Conservation (phyloP, 2,113 vertebrate species). For the Podarcis cretensis region DNA sequence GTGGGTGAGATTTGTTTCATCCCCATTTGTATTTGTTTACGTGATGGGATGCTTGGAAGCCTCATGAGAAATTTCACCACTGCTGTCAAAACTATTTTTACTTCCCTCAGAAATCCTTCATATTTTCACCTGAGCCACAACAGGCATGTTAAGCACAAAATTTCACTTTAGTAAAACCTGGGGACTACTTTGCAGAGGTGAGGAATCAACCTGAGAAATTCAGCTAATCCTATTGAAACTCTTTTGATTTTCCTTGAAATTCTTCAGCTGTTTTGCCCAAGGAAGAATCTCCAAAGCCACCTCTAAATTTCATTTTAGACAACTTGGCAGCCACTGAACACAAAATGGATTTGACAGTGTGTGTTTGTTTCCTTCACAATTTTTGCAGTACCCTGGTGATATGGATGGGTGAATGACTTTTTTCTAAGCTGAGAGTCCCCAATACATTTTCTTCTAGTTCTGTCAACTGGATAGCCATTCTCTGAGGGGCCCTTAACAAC, state of each 20-base stretch:
- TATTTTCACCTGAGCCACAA: background rate
- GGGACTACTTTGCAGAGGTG: background rate
- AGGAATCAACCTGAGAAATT: background rate
- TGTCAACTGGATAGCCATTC: background rate
- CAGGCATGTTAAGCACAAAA: background rate
- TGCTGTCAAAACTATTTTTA: background rate
- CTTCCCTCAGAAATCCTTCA: background rate
- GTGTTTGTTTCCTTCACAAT: background rate
- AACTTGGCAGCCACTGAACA: background rate
- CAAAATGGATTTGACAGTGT: background rate
- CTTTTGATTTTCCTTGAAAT: background rate
- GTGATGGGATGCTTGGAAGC: background rate
- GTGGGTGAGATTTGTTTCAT: constrained; percentile 27
- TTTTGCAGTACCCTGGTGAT: background rate
- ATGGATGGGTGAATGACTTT: background rate
- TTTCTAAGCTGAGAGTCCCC: constrained; percentile 12
- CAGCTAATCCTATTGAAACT: background rate
- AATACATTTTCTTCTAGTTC: background rate
- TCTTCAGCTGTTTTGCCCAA: background rate
- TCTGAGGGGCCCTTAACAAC: background rate
- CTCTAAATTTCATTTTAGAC: background rate
- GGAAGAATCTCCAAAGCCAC: background rate
- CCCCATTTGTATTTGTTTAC: constrained; percentile 32
- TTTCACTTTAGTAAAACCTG: background rate
- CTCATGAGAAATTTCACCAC: background rate